Base-by-base conservation (phyloP, 2,113 vertebrate species). In the Scophthalmus maximus region DNA sequence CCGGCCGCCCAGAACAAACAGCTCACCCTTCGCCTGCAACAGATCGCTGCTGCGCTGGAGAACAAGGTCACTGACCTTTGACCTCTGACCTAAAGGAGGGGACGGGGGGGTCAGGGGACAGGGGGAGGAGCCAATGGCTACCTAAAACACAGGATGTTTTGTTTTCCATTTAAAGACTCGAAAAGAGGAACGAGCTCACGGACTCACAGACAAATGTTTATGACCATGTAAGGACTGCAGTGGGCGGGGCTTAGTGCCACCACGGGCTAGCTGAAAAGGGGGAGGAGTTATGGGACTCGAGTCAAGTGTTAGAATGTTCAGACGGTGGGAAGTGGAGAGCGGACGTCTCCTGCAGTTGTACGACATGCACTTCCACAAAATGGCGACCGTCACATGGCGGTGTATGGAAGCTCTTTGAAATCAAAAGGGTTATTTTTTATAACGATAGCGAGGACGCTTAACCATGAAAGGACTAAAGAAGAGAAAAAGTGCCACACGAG, bases 51-150 rank as follows among this genome's bases (percentile, higher is more conserved):
- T 20, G 97, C 96, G 0, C 93, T 99, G 76, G 97, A 99, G 94
- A 96, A 99, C 92, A 99, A 98, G 93, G 96, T 98, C 91, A 99
- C 98, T 0, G 97, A 99, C 92, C 96, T 99, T 91, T 99, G 94
- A 96, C 92, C 91, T 52, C 82, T 36, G 11, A 56, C 67, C 73
- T 57, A 10, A 0, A 0, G 34, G 30, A 52, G 82, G 61, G 76
- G 49, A n/a, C n/a, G n/a, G n/a, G n/a, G n/a, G n/a, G n/a, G n/a
- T n/a, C n/a, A n/a, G 79, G 59, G 79, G 55, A 11, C 15, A 0
- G 20, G 58, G 56, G 36, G 55, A 49, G 68, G 70, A 57, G 76
- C 46, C 64, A 29, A 70, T 18, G 27, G 29, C 59, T 30, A 53
- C 50, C n/a, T 57, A 40, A 72, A 76, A 60, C 71, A 75, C 78